phyloP scores from a whole-genome alignment of 2,797 vertebrate species.

The Chelon labrosus region DNA sequence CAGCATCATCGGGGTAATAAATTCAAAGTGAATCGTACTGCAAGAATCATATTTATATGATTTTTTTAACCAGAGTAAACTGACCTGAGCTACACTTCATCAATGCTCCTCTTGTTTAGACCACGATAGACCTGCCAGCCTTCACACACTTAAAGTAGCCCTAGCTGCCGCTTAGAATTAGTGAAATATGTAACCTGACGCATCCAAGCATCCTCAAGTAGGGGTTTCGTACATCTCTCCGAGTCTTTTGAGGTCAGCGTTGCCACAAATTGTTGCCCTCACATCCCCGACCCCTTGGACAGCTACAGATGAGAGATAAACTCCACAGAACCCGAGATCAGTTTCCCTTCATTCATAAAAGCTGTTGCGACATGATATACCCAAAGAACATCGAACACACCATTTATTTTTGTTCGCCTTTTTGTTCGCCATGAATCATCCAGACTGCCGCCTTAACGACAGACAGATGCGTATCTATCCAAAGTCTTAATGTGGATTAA shows the following conservation, averaged over 20 bases:
- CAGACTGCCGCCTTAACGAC: slow-evolving; percentile 32
- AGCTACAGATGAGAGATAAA: not conserved
- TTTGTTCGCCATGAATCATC: slow-evolving; percentile 44
- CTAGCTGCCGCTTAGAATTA: slow-evolving; percentile 26
- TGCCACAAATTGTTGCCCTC: not conserved
- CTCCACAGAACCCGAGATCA: not conserved
- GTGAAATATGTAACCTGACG: not conserved
- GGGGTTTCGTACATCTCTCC: not conserved
- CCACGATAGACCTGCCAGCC: slow-evolving; percentile 36
- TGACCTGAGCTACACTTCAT: slow-evolving; percentile 32
- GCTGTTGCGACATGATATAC: not conserved
- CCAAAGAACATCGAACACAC: slow-evolving; percentile 29
- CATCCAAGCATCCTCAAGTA: not conserved
- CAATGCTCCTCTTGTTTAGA: slow-evolving; percentile 65
- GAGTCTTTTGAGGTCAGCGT: too few relatives aligned
- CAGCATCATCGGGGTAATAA: too few relatives aligned
- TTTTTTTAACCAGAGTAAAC: slow-evolving; percentile 18
- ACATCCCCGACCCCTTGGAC: not conserved
- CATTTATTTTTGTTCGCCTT: slow-evolving; percentile 15
- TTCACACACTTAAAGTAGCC: slow-evolving; percentile 8
- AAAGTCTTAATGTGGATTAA: slow-evolving; percentile 36
- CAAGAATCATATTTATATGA: slow-evolving; percentile 36
- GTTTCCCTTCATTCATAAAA: slow-evolving; percentile 8
- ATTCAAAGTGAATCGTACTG: slow-evolving; percentile 14
- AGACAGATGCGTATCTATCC: slow-evolving; percentile 53